Conservation (phyloP, 2,113 vertebrate species). For the Xyrauchen texanus region DNA sequence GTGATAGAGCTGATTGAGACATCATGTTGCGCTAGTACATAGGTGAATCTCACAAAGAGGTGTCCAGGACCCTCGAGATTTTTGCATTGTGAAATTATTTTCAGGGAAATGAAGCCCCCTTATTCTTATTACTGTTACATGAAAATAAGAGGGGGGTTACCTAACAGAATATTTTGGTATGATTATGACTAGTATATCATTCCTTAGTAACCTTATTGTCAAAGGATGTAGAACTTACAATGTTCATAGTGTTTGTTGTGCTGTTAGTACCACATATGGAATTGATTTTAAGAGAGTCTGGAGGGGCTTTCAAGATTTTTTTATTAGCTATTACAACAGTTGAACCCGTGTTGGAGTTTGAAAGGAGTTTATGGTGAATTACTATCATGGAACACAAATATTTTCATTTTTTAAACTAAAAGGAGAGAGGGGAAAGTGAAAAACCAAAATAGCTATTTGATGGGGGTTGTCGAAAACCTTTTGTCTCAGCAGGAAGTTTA, state of each 20-base stretch:
- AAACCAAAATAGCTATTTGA: slow-evolving; percentile 14
- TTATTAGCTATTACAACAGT: slow-evolving; percentile 64
- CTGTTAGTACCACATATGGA: slow-evolving; percentile 66
- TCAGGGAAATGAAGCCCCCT: no score
- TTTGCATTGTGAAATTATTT: no score
- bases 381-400: slow-evolving; percentile 3
- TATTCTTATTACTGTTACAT: no score
- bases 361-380: not conserved
- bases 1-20: no score
- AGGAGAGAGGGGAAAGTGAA: not conserved
- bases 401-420: slow-evolving; percentile 29
- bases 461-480: slow-evolving; percentile 14
- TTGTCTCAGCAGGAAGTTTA: slow-evolving; percentile 20
- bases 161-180: no score
- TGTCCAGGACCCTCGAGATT: no score
- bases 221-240: not conserved
- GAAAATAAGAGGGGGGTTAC: no score
- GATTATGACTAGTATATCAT: no score
- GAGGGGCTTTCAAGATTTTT: slow-evolving; percentile 61
- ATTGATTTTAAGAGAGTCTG: slow-evolving; percentile 66
- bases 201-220: no score
- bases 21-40: no score
- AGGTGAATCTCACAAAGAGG: no score
- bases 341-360: slow-evolving; percentile 16
- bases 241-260: slow-evolving; percentile 22